Base-by-base conservation (phyloP, 2,888 invertebrate species). In the Ectemnius lituratus region DNA sequence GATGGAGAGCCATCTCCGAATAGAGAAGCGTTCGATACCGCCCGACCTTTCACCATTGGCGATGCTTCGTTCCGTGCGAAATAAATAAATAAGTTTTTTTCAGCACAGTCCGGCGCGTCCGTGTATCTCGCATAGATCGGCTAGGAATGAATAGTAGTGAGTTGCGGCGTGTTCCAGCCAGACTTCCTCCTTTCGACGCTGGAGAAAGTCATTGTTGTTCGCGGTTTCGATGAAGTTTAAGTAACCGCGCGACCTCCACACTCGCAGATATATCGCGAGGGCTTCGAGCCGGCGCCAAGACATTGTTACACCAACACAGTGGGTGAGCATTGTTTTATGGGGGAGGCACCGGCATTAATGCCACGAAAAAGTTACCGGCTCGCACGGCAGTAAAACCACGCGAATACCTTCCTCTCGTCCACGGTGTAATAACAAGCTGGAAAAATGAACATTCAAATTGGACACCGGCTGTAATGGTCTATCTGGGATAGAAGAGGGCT, bases 201-300 rank as follows among this genome's bases (percentile, higher is more conserved):
- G 72, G 80, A 82, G 82, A 82, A 82, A 82, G 82, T 80, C 82
- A 82, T 82, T 82, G 82, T 82, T 82, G 82, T 82, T 76, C 68
- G 78, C 69, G 76, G 69, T 76, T 73, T 78, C 82, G 75, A 82
- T 75, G 78, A 78, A 76, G 80, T 81, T 72, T 70, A 76, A 78
- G 80, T 68, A 78, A 76, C 76, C 73, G 71, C 69, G 69, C 37
- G 37, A 37, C 37, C 76, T 20, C 72, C 68, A 60, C 61, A 57
- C 70, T 64, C 70, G 62, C 73, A 78, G 45, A 28, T 71, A 67
- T 64, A 76, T 67, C 79, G 67, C 64, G 37, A 57, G 67, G 68
- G 67, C 78, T 78, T 74, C 76, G 37, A 37, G 70, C 60, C 70
- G 82, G 82, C 79, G 70, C 75, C 75, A 71, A 80, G 74, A 81